These are phyloP conservation scores for Cyclina sinensis DNA, from an alignment of 1,140 invertebrate species.

Conservation along the genomic window DNA sequence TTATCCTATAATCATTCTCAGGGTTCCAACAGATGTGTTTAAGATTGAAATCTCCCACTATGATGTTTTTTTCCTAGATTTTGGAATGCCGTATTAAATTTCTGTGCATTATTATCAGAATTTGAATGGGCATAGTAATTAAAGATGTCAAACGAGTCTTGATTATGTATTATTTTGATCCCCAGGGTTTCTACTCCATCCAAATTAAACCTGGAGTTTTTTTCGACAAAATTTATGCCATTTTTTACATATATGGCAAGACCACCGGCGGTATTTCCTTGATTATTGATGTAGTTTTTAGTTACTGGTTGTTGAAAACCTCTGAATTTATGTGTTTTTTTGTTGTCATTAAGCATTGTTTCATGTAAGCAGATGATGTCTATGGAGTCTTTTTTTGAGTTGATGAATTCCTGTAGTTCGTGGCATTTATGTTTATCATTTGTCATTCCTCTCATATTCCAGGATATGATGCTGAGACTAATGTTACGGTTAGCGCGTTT, in stretches of 20 bases:
- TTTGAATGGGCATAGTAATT: background rate
- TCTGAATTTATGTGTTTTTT: background rate
- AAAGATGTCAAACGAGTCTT: background rate
- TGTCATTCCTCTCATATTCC: background rate
- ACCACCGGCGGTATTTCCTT: background rate
- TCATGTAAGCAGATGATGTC: background rate
- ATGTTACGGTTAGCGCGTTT: no score
- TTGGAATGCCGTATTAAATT: no score
- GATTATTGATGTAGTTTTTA: background rate
- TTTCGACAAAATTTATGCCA: background rate
- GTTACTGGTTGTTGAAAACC: background rate
- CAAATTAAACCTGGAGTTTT: background rate
- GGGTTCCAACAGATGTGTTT: slow-evolving; percentile 18
- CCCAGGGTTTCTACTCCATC: background rate
- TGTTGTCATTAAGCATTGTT: background rate
- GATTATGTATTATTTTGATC: background rate
- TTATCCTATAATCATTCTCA: background rate
- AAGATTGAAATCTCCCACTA: background rate
- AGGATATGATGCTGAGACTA: background rate
- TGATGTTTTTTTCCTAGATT: no score
- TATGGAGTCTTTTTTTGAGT: background rate
- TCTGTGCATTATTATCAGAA: background rate
- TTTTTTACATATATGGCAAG: background rate
- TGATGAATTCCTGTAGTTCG: background rate
- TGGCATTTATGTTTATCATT: background rate